phyloP scores from a whole-genome alignment of 2,888 invertebrate genomes.

The Lasioglossum lativentre region DNA sequence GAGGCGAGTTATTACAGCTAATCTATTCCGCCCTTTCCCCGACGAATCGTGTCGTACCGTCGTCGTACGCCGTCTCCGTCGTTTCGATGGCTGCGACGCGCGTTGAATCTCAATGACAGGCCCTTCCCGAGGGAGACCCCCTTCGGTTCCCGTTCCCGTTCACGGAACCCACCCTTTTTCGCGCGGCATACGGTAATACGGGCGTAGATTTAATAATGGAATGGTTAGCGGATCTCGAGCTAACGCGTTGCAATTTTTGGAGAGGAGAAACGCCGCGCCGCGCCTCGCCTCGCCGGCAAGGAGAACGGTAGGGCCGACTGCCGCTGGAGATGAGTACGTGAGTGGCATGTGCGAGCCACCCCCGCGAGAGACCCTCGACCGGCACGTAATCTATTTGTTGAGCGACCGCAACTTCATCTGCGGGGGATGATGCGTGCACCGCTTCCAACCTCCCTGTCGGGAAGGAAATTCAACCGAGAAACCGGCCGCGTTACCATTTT shows the following conservation, averaged over 20 bases:
- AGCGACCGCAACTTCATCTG: conserved; percentile 77
- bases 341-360: conserved; percentile 81
- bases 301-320: conserved; percentile 58
- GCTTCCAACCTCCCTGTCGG: background rate
- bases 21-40: conserved; percentile 56
- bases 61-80: conserved; percentile 53
- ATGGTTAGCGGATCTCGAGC: conserved; percentile 82
- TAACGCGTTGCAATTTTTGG: conserved; percentile 83
- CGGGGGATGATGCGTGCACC: conserved; percentile 40
- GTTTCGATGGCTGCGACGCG: conserved; percentile 77
- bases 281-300: too few relatives aligned
- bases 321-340: conserved; percentile 82
- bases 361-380: conserved; percentile 73
- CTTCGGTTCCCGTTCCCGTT: background rate
- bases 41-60: conserved; percentile 45
- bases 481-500: background rate
- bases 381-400: conserved; percentile 85
- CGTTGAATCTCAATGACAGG: conserved; percentile 76
- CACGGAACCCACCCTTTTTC: conserved; percentile 15
- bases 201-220: conserved; percentile 84
- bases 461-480: background rate
- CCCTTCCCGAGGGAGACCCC: conserved; percentile 14
- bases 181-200: conserved; percentile 70
- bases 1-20: conserved; percentile 62
- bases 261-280: conserved; percentile 64